Conservation (phyloP, 2,888 invertebrate genomes). For the Geotrupes spiniger region DNA sequence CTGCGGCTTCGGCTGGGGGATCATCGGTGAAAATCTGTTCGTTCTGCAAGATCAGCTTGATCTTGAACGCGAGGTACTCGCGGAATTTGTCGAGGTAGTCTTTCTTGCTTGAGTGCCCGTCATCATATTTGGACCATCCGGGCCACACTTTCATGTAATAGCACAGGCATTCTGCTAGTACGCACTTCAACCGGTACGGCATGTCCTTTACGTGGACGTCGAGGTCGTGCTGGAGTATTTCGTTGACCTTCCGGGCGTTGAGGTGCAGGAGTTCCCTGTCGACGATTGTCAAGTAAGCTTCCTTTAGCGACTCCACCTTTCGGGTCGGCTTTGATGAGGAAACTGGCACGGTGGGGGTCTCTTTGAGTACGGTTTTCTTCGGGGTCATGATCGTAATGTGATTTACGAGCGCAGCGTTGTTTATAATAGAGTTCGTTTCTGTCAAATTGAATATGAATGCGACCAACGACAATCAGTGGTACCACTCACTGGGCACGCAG, state of each 20-base stretch:
- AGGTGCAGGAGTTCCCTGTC: slow-evolving; percentile 15
- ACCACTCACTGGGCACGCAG: too few species aligned
- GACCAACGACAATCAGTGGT: too few species aligned
- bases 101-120: slow-evolving; percentile 10
- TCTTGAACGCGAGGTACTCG: slow-evolving; percentile 23
- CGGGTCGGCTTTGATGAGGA: slow-evolving; percentile 7
- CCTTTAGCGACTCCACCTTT: slow-evolving; percentile 10
- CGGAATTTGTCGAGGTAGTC: slow-evolving; percentile 25
- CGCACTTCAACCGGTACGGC: slow-evolving; percentile 60
- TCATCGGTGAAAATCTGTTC: slow-evolving; percentile 8
- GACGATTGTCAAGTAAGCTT: slow-evolving; percentile 14
- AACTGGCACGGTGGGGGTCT: slow-evolving; percentile 10
- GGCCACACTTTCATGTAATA: slow-evolving; percentile 31
- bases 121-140: slow-evolving; percentile 24
- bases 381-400: slow-evolving; percentile 12
- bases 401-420: too few species aligned
- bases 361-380: slow-evolving; percentile 18
- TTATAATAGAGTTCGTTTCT: too few species aligned
- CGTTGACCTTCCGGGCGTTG: slow-evolving; percentile 11
- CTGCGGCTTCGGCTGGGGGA: background rate
- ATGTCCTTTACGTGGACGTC: slow-evolving; percentile 16
- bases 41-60: slow-evolving; percentile 20
- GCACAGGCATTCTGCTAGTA: slow-evolving; percentile 39
- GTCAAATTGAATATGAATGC: too few species aligned
- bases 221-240: slow-evolving; percentile 20